Evolutionary conservation across 2,797 vertebrate species (phyloP).

Genomic region (Sebastes hubbsi): DNA sequence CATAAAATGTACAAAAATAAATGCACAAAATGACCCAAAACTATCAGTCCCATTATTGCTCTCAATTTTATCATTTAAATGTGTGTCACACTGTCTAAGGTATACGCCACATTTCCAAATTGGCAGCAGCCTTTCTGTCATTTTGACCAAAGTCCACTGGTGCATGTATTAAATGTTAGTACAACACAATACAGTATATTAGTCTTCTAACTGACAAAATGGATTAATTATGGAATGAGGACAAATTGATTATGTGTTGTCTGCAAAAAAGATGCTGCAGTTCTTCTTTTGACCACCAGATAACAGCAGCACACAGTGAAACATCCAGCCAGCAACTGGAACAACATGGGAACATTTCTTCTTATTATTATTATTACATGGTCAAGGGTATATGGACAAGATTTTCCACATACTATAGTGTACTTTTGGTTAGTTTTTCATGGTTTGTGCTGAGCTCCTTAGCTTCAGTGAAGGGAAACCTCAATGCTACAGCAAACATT

Average conservation of each 20-base stretch:
- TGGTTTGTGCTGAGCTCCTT: not conserved
- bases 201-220: not conserved
- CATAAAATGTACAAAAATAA: not conserved
- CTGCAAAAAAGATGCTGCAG: not conserved
- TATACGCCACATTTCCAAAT: not conserved
- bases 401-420: not conserved
- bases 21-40: not conserved
- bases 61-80: too few species aligned
- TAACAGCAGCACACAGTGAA: slow-evolving; percentile 21
- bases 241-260: not conserved
- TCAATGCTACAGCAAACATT: not conserved
- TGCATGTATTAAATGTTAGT: not conserved
- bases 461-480: not conserved
- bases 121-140: not conserved
- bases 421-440: not conserved
- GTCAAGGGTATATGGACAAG: not conserved
- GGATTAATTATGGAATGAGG: not conserved
- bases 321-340: not conserved
- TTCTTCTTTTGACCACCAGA: slow-evolving; percentile 5
- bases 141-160: not conserved
- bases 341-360: not conserved
- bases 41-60: too few species aligned
- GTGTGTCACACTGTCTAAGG: too few species aligned
- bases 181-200: not conserved
- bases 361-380: not conserved